Conservation (phyloP, 1,140 invertebrate genomes). For the Magallana gigas region DNA sequence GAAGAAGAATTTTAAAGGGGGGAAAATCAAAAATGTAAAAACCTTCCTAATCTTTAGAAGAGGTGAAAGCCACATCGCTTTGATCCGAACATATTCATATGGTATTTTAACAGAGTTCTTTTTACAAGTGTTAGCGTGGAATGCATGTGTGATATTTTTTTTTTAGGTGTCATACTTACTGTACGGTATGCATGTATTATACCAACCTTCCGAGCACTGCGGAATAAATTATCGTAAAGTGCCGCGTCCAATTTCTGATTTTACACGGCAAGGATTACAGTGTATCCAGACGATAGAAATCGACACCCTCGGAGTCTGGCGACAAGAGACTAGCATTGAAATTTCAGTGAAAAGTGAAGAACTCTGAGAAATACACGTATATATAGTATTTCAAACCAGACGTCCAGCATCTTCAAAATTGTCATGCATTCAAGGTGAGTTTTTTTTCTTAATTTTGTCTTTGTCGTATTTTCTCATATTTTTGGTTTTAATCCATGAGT, state of each 20-base stretch:
- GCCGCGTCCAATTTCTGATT: not conserved
- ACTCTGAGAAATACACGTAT: no score
- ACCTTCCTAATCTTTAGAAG: not conserved
- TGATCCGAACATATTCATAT: not conserved
- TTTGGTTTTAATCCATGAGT: no score
- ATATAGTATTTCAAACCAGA: no score
- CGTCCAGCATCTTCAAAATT: no score
- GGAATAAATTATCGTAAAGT: conserved; percentile 32
- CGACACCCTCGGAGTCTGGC: no score
- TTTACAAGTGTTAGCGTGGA: not conserved
- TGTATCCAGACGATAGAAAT: no score
- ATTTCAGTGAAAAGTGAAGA: no score
- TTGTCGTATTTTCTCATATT: no score
- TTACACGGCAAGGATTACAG: no score
- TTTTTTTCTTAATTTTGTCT: no score
- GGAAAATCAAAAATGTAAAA: not conserved
- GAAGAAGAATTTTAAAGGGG: not conserved
- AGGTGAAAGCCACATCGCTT: not conserved
- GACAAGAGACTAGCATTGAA: no score
- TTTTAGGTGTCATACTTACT: not conserved
- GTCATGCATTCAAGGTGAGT: no score
- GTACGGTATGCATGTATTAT: conserved; percentile 26
- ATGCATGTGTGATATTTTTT: not conserved
- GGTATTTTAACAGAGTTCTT: not conserved
- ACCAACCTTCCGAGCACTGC: not conserved